phyloP scores from a whole-genome alignment of 2,888 invertebrate genomes.

The Trachelus iudaicus region DNA sequence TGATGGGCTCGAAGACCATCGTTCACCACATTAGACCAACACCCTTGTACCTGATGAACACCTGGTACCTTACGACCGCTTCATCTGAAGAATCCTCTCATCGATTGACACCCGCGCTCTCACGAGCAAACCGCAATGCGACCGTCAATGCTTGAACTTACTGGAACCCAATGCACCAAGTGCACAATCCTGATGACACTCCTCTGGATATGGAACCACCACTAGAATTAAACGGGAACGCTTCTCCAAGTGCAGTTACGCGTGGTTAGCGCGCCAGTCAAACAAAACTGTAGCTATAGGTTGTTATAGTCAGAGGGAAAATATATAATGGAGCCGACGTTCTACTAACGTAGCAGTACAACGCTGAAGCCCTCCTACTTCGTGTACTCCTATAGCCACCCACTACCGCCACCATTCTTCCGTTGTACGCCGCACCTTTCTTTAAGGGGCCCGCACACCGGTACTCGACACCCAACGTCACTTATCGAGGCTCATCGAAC shows the following conservation, averaged over 20 bases:
- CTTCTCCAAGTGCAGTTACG: slow-evolving; percentile 26
- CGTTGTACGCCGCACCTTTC: slow-evolving; percentile 23
- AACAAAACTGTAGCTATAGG: slow-evolving; percentile 45
- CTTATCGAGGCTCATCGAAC: neutral
- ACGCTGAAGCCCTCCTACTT: neutral
- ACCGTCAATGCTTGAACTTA: neutral
- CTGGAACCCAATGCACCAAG: neutral
- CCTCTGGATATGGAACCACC: neutral
- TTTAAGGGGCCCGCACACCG: slow-evolving; percentile 9
- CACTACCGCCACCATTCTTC: neutral
- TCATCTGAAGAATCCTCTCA: neutral
- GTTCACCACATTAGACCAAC: slow-evolving; percentile 4
- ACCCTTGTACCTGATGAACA: slow-evolving; percentile 9
- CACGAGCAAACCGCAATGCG: neutral
- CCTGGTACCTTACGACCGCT: neutral
- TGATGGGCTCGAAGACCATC: slow-evolving; percentile 73
- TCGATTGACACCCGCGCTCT: neutral
- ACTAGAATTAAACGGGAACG: neutral
- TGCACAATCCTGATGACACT: neutral
- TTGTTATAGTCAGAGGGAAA: slow-evolving; percentile 43
- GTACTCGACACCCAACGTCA: neutral
- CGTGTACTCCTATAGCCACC: neutral
- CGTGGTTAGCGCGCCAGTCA: slow-evolving; percentile 45
- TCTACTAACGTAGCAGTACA: slow-evolving; percentile 31
- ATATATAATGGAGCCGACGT: slow-evolving; percentile 35